Evolutionary conservation across 2,888 invertebrate species (phyloP).

Genomic region (Trichacis sp.): DNA sequence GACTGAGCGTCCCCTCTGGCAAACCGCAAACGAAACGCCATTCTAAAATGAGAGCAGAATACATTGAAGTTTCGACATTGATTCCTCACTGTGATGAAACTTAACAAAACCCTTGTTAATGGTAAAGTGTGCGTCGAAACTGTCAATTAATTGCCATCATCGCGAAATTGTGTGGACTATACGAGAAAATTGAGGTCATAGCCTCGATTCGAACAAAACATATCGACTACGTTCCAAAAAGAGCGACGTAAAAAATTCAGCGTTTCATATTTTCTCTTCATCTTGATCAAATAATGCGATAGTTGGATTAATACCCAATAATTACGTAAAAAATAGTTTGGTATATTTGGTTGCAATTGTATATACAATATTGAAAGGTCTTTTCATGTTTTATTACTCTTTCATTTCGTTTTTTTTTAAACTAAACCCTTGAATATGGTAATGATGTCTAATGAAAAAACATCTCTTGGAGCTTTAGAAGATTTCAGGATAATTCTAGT

Average conservation of each 20-base stretch:
- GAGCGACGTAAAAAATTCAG: not conserved
- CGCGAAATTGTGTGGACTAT: conserved; percentile 6
- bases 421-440: too few species aligned
- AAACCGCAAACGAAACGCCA: conserved; percentile 4
- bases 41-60: conserved; percentile 23
- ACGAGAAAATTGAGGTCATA: conserved; percentile 33
- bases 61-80: conserved; percentile 14
- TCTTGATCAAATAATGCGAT: not conserved
- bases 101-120: not conserved
- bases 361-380: too few species aligned
- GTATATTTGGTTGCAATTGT: too few species aligned
- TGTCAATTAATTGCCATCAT: conserved; percentile 17
- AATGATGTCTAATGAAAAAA: too few species aligned
- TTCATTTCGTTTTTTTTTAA: too few species aligned
- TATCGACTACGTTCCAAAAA: not conserved
- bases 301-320: not conserved
- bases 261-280: not conserved
- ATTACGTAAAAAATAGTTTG: too few species aligned
- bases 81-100: too few species aligned
- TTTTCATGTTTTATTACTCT: too few species aligned
- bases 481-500: too few species aligned
- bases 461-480: too few species aligned
- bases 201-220: conserved; percentile 17
- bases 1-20: conserved; percentile 32
- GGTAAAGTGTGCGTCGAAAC: conserved; percentile 5